Evolutionary conservation across 2,888 invertebrate species (phyloP).

Genomic region (Scelioninae gen. 1): DNA sequence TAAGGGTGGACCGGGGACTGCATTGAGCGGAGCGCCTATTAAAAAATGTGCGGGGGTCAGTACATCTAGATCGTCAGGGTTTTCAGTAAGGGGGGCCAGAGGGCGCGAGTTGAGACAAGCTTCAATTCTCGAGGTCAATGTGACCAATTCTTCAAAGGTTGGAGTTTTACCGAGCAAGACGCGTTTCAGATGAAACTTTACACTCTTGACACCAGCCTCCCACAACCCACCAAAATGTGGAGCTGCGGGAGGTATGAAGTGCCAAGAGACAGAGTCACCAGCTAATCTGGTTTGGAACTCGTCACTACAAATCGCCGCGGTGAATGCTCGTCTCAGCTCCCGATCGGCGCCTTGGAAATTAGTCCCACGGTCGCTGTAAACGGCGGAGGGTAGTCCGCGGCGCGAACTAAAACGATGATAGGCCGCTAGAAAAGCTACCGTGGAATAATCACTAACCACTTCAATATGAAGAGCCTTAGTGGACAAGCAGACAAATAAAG

Average conservation of each 20-base stretch:
- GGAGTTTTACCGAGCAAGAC: background rate
- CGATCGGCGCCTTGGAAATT: slow-evolving; percentile 18
- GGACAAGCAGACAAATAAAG: slow-evolving; percentile 7
- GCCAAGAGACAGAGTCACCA: background rate
- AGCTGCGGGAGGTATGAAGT: slow-evolving; percentile 9
- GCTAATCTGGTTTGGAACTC: background rate
- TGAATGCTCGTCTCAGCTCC: background rate
- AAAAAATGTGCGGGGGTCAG: background rate
- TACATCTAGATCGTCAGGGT: background rate
- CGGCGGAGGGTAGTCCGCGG: background rate
- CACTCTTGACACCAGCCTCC: slow-evolving; percentile 8
- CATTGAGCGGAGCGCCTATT: background rate
- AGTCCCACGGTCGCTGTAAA: slow-evolving; percentile 5
- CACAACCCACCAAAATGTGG: slow-evolving; percentile 12
- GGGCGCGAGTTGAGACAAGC: slow-evolving; percentile 7
- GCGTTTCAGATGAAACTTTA: background rate
- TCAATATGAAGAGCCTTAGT: slow-evolving; percentile 2
- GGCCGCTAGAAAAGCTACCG: slow-evolving; percentile 1
- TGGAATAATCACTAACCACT: slow-evolving; percentile 9
- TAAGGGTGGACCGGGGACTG: background rate
- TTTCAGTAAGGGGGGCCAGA: background rate
- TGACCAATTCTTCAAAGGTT: background rate
- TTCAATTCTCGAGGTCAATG: background rate
- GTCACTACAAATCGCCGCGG: background rate
- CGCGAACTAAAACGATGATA: slow-evolving; percentile 3